Conservation (phyloP, 1,140 invertebrate species). For the Drosophila nebulosa region DNA sequence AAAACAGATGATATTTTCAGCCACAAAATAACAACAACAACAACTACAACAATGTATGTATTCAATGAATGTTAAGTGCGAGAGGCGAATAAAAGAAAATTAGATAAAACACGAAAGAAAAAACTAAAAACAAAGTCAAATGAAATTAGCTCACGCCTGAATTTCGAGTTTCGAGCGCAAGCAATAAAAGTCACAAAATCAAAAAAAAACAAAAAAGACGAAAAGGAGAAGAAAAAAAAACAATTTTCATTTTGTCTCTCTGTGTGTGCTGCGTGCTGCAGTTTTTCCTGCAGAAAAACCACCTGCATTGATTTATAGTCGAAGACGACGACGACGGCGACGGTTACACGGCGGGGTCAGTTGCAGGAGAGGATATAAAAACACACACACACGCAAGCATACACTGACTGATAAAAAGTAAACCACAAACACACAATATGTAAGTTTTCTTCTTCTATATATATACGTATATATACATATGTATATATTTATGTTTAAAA, state of each 20-base stretch:
- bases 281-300: conserved; percentile 48
- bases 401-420: conserved; percentile 60
- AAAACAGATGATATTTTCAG: conserved; percentile 19
- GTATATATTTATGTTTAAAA: conserved; percentile 13
- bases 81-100: conserved; percentile 60
- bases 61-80: conserved; percentile 66
- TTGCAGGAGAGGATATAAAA: conserved; percentile 45
- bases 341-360: conserved; percentile 32
- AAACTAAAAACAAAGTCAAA: conserved; percentile 48
- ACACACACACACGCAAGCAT: conserved; percentile 5
- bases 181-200: conserved; percentile 69
- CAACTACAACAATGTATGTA: conserved; percentile 52
- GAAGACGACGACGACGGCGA: conserved; percentile 27
- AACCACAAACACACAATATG: conserved; percentile 6
- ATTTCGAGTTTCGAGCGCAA: conserved; percentile 70
- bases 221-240: conserved; percentile 56
- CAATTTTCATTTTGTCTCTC: conserved; percentile 61
- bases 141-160: conserved; percentile 76
- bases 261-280: conserved; percentile 52
- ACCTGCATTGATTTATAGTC: conserved; percentile 72
- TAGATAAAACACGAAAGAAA: conserved; percentile 56
- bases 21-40: conserved; percentile 31
- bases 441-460: not conserved
- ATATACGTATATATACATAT: not conserved
- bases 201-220: conserved; percentile 47